Evolutionary conservation across 1,140 invertebrate species (phyloP), one percentile per base, ranked within the genome.

Genomic region (Centruroides sculpturatus): DNA sequence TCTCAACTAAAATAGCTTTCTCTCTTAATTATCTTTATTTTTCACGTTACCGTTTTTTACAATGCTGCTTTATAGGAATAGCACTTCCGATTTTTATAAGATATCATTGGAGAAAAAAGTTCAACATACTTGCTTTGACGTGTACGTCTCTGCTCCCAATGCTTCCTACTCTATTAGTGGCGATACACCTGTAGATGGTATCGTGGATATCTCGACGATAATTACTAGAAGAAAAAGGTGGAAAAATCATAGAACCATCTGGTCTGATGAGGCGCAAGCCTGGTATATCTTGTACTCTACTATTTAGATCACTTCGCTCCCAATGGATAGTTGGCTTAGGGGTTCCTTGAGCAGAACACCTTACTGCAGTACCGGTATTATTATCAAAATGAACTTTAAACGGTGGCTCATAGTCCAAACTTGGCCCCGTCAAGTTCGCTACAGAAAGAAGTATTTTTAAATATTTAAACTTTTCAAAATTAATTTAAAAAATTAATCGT

Each of bases 141-240:
- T 93, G 89, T 67, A 95, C 89, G 77, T 92, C 89, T 54, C 89
- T 79, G 41, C 90, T 93, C 67, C 91, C 84, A 68, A 95, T 89
- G 3, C 85, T 85, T 65, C 92, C 92, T 62, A 89, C 85, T 57
- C 84, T 81, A 73, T 92, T 94, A 66, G 83, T 81, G 13, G 91
- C 91, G 55, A 92, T 75, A 76, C 92, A 96, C 66, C 88, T 85
- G 76, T 95, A 95, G 56, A 90, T 85, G 74, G 92, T 87, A 66
- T 89, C 88, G 71, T 96, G 92, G 50, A 95, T 88, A 74, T 92
- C 87, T 74, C 93, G 88, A 51, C 86, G 80, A 72, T 94, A 94
- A 72, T 91, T 87, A 72, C 90, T 86, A 50, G 88, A 89, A 55
- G 89, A 82, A 81, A 95, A 96, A 9, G 90, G 89, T 55, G 89